phyloP scores from a whole-genome alignment of 2,113 vertebrate species.

The Herpailurus yagouaroundi region DNA sequence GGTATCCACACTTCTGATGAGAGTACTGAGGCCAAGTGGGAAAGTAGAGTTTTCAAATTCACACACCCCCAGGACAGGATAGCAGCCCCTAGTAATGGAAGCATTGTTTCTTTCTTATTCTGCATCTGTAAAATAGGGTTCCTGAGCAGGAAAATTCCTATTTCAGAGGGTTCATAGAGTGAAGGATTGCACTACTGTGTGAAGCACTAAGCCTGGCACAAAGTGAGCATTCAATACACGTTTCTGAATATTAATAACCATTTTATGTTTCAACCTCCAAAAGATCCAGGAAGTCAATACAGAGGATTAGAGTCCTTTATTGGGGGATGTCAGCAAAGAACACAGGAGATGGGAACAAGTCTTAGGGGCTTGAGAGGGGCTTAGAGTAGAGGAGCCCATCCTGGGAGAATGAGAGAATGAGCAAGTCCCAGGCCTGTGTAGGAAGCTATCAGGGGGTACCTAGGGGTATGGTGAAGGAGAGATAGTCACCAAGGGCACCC shows the following conservation, averaged over 20 bases:
- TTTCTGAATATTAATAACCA: constrained; percentile 14
- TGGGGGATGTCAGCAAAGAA: constrained; percentile 42
- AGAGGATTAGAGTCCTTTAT: constrained; percentile 69
- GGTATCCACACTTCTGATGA: neutral
- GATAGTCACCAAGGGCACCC: constrained; percentile 93
- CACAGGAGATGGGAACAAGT: neutral
- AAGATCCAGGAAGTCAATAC: constrained; percentile 61
- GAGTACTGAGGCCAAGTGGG: neutral
- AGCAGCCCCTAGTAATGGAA: neutral
- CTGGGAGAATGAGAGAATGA: constrained; percentile 24
- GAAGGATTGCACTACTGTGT: neutral
- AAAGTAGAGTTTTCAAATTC: constrained; percentile 46
- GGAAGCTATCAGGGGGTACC: constrained; percentile 85
- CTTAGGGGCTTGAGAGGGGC: constrained; percentile 10
- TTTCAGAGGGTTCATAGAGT: neutral
- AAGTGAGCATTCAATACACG: constrained; percentile 10
- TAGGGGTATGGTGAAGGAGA: constrained; percentile 94
- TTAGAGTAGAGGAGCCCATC: constrained; percentile 16
- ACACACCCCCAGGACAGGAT: neutral
- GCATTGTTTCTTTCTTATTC: neutral
- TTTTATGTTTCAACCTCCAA: constrained; percentile 29
- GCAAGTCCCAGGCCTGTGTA: neutral
- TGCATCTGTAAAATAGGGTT: neutral
- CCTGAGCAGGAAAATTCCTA: neutral
- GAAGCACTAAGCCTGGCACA: constrained; percentile 13